Percentiles rank a stretch among this genome's conserved stretches.
Conservation (phyloP, 2,797 vertebrate genomes). For the Pseudotriccus pelzelni region DNA sequence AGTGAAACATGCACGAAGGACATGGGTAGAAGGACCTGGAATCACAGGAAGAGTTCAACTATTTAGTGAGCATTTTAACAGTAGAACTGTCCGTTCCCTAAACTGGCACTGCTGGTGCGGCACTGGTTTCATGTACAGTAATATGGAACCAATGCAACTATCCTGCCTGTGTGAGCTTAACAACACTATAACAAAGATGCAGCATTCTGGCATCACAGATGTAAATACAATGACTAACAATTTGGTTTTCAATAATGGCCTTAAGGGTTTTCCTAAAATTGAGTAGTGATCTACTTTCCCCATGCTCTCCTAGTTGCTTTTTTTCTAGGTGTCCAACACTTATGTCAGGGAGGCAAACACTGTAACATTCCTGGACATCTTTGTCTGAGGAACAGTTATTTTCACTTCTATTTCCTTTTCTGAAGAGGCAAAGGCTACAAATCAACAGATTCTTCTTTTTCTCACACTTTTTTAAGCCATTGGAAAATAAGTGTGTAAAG, state of each 20-base stretch:
- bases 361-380: rapidly evolving
- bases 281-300: not conserved
- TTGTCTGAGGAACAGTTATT: not conserved
- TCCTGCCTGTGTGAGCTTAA: not conserved
- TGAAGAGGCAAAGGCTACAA: not conserved
- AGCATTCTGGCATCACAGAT: not conserved
- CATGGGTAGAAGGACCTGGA: not conserved
- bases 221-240: not conserved
- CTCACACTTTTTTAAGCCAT: not conserved
- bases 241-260: not conserved
- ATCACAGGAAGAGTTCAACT: not conserved
- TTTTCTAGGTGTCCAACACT: not conserved
- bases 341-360: not conserved
- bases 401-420: not conserved
- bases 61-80: slow-evolving; percentile 4
- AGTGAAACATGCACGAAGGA: not conserved
- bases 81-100: slow-evolving; percentile 20
- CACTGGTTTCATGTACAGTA: slow-evolving; percentile 1
- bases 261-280: not conserved
- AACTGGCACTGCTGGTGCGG: not conserved
- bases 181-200: not conserved
- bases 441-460: not conserved
- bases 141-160: slow-evolving; percentile 34
- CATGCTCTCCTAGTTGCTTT: rapidly evolving
- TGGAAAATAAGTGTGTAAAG: not conserved